Base-by-base conservation (phyloP, 2,113 vertebrate species). In the Cromileptes altivelis region DNA sequence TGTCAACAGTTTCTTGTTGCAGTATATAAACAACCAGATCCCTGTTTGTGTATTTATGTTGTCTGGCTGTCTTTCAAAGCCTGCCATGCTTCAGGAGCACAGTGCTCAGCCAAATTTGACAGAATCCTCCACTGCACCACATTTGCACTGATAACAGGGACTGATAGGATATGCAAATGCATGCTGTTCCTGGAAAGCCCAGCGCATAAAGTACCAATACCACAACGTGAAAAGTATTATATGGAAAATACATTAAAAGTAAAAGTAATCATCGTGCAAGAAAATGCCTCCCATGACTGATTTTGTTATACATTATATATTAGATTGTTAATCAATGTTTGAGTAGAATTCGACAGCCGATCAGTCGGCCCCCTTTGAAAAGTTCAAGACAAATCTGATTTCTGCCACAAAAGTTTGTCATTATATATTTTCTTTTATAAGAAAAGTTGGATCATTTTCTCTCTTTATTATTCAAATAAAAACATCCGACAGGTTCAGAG, bases 1-100 rank as follows among this genome's bases (percentile, higher is more conserved):
- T 10, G 10, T 21, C 3, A 67, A 27, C 61, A 33, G 2, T 3
- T 10, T 73, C 4, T 49, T 19, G 3, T n/a, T 45, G 25, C 2
- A 40, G 18, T 19, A 3, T 64, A 40, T 19, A 61, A 50, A 4
- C 14, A 62, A 12, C 7, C 10, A 19, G 42, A 47, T 27, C 3
- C 2, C 17, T n/a, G 1, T 6, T 23, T 4, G 4, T 12, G 5
- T 21, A 21, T 2, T n/a, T 2, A 12, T 15, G 6, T 3, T 17
- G 14, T 18, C 14, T 72, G 3, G 53, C n/a, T 6, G 14, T 14
- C 17, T 18, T 4, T 45, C n/a, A 30, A 23, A 6, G 3, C 7
- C 12, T 71, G 53, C 1, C 13, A n/a, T 14, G 7, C 45, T 8
- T 47, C 23, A 0, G 1, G 18, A 61, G 25, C 23, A 42, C 21